phyloP scores from a whole-genome alignment of 2,797 vertebrate species.

The Leptoclinus maculatus region DNA sequence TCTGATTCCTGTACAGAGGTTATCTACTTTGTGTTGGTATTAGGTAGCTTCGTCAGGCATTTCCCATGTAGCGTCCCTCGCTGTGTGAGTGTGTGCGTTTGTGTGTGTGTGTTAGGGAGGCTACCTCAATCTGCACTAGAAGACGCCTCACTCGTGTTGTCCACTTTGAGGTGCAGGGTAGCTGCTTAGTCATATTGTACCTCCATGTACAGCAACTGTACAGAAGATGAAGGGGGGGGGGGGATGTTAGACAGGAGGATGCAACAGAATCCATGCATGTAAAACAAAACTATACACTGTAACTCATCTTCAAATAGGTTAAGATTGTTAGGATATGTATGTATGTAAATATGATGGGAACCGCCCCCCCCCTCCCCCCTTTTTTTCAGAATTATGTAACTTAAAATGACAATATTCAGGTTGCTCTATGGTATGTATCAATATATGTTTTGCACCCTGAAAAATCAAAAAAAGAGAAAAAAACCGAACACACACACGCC shows the following conservation, averaged over 20 bases:
- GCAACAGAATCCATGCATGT: conserved; percentile 79
- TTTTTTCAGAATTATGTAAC: conserved; percentile 78
- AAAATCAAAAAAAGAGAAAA: conserved; percentile 50
- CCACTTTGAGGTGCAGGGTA: conserved; percentile 74
- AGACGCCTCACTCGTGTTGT: conserved; percentile 69
- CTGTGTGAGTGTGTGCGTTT: conserved; percentile 43
- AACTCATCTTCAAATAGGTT: conserved; percentile 77
- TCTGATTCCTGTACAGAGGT: conserved; percentile 49
- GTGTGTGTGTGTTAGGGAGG: conserved; percentile 56
- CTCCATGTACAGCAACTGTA: conserved; percentile 66
- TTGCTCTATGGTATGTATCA: conserved; percentile 81
- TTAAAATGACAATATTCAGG: conserved; percentile 81
- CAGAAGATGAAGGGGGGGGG: conserved; percentile 63
- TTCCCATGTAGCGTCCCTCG: conserved; percentile 65
- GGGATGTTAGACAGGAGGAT: conserved; percentile 56
- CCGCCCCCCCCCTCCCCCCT: conserved; percentile 4
- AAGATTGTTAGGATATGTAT: conserved; percentile 81
- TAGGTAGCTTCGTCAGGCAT: conserved; percentile 52
- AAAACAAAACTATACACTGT: conserved; percentile 78
- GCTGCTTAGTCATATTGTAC: conserved; percentile 69
- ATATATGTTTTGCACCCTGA: conserved; percentile 83
- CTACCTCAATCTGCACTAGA: conserved; percentile 81
- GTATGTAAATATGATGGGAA: conserved; percentile 81
- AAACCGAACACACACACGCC: conserved; percentile 39
- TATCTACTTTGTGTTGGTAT: conserved; percentile 44